Evolutionary conservation across 2,797 vertebrate genomes (phyloP), one percentile per base, ranked within the genome.

Genomic region (Sparidentex hasta): DNA sequence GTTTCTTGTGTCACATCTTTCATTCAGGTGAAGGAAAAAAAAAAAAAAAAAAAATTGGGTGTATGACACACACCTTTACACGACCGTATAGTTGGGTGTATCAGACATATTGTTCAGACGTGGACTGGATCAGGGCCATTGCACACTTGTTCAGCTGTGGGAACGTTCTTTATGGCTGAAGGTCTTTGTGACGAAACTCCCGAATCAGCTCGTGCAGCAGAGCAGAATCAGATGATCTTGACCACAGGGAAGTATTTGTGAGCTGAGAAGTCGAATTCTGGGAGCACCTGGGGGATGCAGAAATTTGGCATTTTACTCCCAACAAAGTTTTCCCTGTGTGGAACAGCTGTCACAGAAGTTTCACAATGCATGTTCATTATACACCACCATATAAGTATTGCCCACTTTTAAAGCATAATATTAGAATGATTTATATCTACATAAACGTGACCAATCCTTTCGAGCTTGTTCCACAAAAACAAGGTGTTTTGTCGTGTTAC

Each of bases 201-300:
- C 0, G 1, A 3, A 3, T 44, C 5, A 23, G 29, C 41, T 25
- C 11, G 11, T 1, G 3, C 1, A 68, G 50, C 20, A 7, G 38
- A 59, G 59, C 38, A 59, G 69, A 41, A 65, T 96, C 90, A 96
- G 76, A 96, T 95, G 12, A 99, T 98, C 92, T 99, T 99, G 88
- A 99, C 98, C 85, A 99, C 94, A 55, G 98, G 98, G 86, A 99
- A 99, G 78, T 99, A 99, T 76, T 98, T 99, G 93, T 99, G 98
- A 82, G 97, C 97, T 1, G 98, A 98, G 93, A 99, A 99, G 94
- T 99, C 98, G 61, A 99, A 99, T 92, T 99, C 98, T 17, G 98
- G 98, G 78, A 99, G 97, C 78, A 97, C 95, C 98, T 99, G 61
- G 25, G 46, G 46, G 66, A 78, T 16, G 44, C 4, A 87, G 33